Evolutionary conservation across 1,140 invertebrate genomes (phyloP).

Genomic region (Aporrectodea caliginosa): DNA sequence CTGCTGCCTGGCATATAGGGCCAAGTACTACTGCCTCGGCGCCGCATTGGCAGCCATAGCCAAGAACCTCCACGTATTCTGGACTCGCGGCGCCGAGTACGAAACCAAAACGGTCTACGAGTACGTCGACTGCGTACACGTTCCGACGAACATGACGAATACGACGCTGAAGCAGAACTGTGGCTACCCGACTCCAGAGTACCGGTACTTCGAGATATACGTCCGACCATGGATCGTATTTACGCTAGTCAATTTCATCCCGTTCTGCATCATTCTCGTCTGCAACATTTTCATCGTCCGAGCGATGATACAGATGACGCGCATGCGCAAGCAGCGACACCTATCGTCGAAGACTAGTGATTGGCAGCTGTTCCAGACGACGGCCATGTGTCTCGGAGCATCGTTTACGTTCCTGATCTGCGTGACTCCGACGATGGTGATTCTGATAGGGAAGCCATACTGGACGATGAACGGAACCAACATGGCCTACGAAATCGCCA

Average conservation of each 20-base stretch:
- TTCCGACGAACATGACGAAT: not conserved
- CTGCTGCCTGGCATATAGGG: not conserved
- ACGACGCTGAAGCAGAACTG: slow-evolving; percentile 24
- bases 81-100: slow-evolving; percentile 31
- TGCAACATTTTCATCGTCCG: slow-evolving; percentile 31
- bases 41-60: slow-evolving; percentile 8
- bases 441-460: slow-evolving; percentile 7
- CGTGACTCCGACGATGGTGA: not conserved
- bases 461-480: slow-evolving; percentile 1
- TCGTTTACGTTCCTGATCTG: slow-evolving; percentile 7
- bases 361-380: slow-evolving; percentile 8
- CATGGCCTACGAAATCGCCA: slow-evolving; percentile 23
- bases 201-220: slow-evolving; percentile 26
- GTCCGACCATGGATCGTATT: slow-evolving; percentile 34
- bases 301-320: slow-evolving; percentile 3
- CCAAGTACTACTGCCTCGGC: slow-evolving; percentile 14
- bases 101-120: not conserved
- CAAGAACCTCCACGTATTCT: slow-evolving; percentile 31
- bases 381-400: slow-evolving; percentile 3
- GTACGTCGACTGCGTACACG: not conserved
- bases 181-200: slow-evolving; percentile 17
- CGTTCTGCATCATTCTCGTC: slow-evolving; percentile 26
- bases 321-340: not conserved
- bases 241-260: slow-evolving; percentile 18
- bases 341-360: slow-evolving; percentile 6